Conservation (phyloP, 2,113 vertebrate genomes). For the Tinamus guttatus region DNA sequence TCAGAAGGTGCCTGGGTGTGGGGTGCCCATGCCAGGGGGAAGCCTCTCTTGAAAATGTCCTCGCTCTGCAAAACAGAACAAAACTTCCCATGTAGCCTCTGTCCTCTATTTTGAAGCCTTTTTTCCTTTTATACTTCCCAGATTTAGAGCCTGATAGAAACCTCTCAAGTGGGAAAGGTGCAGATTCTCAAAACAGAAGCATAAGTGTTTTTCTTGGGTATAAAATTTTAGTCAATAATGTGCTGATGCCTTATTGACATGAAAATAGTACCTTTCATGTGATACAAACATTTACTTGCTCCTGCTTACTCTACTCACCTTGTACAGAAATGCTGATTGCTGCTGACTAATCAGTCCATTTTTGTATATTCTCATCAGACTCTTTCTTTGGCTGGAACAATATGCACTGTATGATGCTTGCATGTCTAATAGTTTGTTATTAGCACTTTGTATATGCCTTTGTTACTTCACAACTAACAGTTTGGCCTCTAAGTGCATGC, state of each 20-base stretch:
- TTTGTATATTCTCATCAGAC: constrained; percentile 82
- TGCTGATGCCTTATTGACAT: constrained; percentile 57
- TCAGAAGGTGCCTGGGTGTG: not conserved
- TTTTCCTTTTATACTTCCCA: not conserved
- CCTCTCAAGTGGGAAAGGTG: constrained; percentile 48
- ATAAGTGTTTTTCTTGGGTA: constrained; percentile 44
- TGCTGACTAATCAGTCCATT: constrained; percentile 77
- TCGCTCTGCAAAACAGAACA: not conserved
- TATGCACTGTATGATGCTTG: constrained; percentile 83
- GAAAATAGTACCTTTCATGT: constrained; percentile 51
- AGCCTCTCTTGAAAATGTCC: not conserved
- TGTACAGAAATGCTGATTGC: constrained; percentile 70
- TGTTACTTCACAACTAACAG: constrained; percentile 81
- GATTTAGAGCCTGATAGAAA: constrained; percentile 27
- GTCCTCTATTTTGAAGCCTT: not conserved
- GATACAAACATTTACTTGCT: constrained; percentile 65
- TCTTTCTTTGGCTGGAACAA: constrained; percentile 83
- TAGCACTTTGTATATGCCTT: constrained; percentile 77
- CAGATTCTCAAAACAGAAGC: constrained; percentile 42
- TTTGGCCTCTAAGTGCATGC: constrained; percentile 80
- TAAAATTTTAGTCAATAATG: constrained; percentile 74
- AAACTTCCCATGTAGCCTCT: not conserved
- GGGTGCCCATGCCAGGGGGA: not conserved
- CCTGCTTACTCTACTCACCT: constrained; percentile 68
- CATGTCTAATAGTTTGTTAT: constrained; percentile 79